Base-by-base conservation (phyloP, 2,113 vertebrate species). In the Bombycilla garrulus region DNA sequence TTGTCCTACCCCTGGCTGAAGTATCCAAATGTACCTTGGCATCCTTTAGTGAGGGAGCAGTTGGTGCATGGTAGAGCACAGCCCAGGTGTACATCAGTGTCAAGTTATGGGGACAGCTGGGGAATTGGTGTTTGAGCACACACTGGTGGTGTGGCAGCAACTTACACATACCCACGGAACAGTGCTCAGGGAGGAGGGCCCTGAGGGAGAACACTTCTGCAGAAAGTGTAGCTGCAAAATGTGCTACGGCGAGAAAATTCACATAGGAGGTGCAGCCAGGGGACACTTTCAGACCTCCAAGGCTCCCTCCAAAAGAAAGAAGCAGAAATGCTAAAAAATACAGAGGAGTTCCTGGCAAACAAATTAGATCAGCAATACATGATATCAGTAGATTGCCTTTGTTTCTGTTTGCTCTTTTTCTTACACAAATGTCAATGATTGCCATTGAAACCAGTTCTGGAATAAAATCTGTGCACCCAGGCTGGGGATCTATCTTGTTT, bases 121-220 rank as follows among this genome's bases (percentile, higher is more conserved):
- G 29, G 23, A 19, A 44, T 23, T 48, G 26, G 25, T 7, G 11
- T 56, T 79, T 85, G 61, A 82, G 62, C 25, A n/a, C 2, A n/a
- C 36, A 10, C 19, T 10, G 23, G 16, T 9, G 18, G 40, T 3
- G 9, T 29, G 58, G 45, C 66, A 69, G 76, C 58, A 54, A 12
- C 23, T 11, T 0, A 7, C 56, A 62, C 6, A 8, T 8, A 29
- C 10, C 36, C 40, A 38, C 0, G 0, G 50, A 85, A 29, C 11
- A n/a, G 53, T 15, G 66, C 18, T 90, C 1, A 8, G 40, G 50
- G 21, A 56, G 48, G 51, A 6, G 3, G 17, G 28, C 44, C 21
- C 47, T 15, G 35, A 26, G 74, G 42, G 6, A 83, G 24, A 54
- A 54, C 10, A 21, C 26, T 56, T 66, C 14, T 28, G 67, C 4